A percentile compares a stretch with the other conserved stretches of the same genome.
Evolutionary conservation across 1,140 invertebrate genomes (phyloP).

Genomic region (Latrodectus geometricus): DNA sequence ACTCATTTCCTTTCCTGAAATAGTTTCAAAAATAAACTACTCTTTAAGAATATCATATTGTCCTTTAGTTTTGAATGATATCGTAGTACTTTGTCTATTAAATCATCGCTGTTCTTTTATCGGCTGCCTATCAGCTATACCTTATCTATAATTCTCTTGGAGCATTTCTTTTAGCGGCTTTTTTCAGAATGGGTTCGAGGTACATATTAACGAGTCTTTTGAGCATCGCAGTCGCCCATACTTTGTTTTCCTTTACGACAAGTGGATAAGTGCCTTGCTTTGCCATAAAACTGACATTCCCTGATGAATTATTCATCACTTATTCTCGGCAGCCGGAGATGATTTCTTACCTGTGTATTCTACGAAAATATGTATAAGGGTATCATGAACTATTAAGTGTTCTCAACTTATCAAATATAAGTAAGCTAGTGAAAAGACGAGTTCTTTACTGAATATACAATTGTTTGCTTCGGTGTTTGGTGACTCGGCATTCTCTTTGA

Average conservation of each 20-base stretch:
- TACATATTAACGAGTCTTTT: conserved; percentile 16
- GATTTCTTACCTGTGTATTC: neutral
- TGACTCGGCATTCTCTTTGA: too few species aligned
- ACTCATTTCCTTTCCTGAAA: too few species aligned
- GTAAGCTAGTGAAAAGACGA: too few species aligned
- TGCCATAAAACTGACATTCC: conserved; percentile 42
- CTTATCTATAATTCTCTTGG: conserved; percentile 25
- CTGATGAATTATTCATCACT: conserved; percentile 43
- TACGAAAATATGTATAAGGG: too few species aligned
- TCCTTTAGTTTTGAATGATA: too few species aligned
- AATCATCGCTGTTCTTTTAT: neutral
- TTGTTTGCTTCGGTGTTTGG: too few species aligned
- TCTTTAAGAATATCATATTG: too few species aligned
- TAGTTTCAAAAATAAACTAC: too few species aligned
- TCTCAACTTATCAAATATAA: too few species aligned
- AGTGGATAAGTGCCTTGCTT: conserved; percentile 26
- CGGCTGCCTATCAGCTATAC: neutral
- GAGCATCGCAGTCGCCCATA: conserved; percentile 29
- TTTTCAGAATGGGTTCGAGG: conserved; percentile 19
- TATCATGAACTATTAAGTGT: too few species aligned
- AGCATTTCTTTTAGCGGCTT: neutral
- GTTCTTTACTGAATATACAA: too few species aligned
- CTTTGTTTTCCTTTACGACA: conserved; percentile 52
- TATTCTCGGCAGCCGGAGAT: conserved; percentile 2
- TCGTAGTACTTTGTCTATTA: too few species aligned